A percentile compares a stretch with the other conserved stretches of the same genome.
Conservation (phyloP, 2,797 vertebrate species). For the Anguilla anguilla region DNA sequence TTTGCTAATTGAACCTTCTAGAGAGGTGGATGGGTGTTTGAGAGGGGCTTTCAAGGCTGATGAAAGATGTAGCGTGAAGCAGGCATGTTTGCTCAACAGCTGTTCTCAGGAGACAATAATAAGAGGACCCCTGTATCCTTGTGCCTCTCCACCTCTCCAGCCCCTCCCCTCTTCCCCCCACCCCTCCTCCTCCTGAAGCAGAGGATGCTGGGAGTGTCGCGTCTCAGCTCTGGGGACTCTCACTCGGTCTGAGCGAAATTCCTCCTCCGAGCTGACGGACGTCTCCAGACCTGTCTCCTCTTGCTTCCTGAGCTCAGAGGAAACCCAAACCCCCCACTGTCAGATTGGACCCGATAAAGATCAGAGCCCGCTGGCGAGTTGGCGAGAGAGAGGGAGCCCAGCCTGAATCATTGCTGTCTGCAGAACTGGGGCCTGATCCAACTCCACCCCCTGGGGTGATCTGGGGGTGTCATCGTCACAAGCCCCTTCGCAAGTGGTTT, state of each 20-base stretch:
- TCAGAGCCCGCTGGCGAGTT: conserved; percentile 42
- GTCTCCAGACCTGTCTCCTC: conserved; percentile 71
- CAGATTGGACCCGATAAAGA: conserved; percentile 58
- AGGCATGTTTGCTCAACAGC: conserved; percentile 73
- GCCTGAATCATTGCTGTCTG: conserved; percentile 43
- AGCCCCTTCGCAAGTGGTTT: neutral
- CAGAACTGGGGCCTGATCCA: conserved; percentile 15
- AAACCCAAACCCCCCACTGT: conserved; percentile 38
- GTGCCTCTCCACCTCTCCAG: conserved; percentile 52
- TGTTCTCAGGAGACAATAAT: conserved; percentile 75
- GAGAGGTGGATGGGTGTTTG: conserved; percentile 50
- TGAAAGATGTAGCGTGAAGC: conserved; percentile 67
- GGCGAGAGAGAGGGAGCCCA: conserved; percentile 29
- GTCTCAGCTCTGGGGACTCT: conserved; percentile 55
- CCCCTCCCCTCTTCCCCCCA: conserved; percentile 42
- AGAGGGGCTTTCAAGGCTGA: conserved; percentile 59
- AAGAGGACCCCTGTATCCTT: conserved; percentile 62
- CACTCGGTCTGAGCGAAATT: conserved; percentile 65
- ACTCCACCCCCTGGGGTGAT: neutral
- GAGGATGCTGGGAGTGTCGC: conserved; percentile 51
- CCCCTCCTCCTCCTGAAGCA: conserved; percentile 48
- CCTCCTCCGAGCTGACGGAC: conserved; percentile 67
- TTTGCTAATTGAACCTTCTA: conserved; percentile 64
- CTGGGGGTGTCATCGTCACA: conserved; percentile 27
- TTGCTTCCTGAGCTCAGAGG: conserved; percentile 59